Evolutionary conservation across 2,797 vertebrate genomes (phyloP).

Genomic region (Trachops cirrhosus): DNA sequence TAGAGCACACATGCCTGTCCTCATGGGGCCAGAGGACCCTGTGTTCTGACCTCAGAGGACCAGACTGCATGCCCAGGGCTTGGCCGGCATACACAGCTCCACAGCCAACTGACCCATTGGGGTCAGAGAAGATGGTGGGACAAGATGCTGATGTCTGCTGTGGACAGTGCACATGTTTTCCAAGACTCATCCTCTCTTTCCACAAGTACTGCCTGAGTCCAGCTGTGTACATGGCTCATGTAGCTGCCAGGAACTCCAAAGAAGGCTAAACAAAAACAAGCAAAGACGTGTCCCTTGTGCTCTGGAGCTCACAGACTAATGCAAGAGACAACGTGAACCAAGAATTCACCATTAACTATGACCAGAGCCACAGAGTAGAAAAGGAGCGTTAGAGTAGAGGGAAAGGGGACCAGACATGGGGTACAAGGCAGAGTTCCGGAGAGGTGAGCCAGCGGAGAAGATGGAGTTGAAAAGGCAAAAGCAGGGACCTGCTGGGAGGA

Average conservation of each 20-base stretch:
- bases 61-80: background rate
- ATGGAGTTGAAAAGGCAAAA: background rate
- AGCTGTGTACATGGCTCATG: accelerated
- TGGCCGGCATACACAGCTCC: background rate
- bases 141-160: background rate
- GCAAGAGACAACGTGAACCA: background rate
- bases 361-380: background rate
- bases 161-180: background rate
- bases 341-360: background rate
- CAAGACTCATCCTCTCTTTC: background rate
- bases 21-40: background rate
- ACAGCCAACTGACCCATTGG: accelerated
- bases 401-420: background rate
- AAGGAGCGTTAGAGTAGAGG: background rate
- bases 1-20: background rate
- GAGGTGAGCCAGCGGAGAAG: background rate
- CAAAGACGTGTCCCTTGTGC: accelerated
- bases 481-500: background rate
- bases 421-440: no score
- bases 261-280: background rate
- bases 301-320: background rate
- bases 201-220: background rate
- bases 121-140: background rate
- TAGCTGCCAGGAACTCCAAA: background rate
- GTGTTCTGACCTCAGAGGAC: background rate